Conservation (phyloP, 2,888 invertebrate species). For the Mesodorylaimus sp. region DNA sequence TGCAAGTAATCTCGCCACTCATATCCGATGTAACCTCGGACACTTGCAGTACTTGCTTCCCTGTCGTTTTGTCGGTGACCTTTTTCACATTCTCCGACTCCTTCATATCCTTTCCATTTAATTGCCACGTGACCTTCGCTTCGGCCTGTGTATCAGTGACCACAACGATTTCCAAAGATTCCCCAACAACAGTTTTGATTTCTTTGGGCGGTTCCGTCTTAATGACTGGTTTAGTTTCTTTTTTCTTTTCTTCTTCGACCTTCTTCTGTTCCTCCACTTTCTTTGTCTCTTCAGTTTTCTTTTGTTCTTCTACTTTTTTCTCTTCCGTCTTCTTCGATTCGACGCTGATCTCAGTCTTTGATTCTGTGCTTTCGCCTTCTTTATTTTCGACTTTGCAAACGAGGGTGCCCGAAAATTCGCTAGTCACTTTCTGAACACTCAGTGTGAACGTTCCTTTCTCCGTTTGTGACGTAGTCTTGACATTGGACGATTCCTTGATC, state of each 20-base stretch:
- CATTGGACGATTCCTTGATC: slow-evolving; percentile 17
- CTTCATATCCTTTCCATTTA: neutral
- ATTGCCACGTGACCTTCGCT: neutral
- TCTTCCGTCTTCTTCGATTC: neutral
- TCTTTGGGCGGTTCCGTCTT: neutral
- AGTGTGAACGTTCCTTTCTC: neutral
- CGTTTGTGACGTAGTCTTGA: slow-evolving; percentile 20
- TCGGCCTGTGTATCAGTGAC: neutral
- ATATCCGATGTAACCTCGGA: slow-evolving; percentile 32
- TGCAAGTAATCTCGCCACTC: slow-evolving; percentile 24
- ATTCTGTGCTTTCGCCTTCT: neutral
- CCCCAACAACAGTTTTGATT: neutral
- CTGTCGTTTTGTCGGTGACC: neutral
- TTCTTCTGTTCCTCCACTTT: neutral
- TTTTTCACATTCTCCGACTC: neutral
- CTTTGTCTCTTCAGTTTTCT: neutral
- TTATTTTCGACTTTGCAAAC: slow-evolving; percentile 3
- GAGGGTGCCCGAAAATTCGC: neutral
- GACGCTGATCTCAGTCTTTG: neutral
- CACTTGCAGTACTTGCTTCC: slow-evolving; percentile 53
- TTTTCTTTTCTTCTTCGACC: neutral
- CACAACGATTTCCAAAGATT: neutral
- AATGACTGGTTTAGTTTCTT: neutral
- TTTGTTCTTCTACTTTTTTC: neutral
- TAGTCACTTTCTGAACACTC: neutral